Percentiles rank a stretch among this genome's conserved stretches.
Evolutionary conservation across 2,888 invertebrate species (phyloP).

Genomic region (Mythimna albipuncta): DNA sequence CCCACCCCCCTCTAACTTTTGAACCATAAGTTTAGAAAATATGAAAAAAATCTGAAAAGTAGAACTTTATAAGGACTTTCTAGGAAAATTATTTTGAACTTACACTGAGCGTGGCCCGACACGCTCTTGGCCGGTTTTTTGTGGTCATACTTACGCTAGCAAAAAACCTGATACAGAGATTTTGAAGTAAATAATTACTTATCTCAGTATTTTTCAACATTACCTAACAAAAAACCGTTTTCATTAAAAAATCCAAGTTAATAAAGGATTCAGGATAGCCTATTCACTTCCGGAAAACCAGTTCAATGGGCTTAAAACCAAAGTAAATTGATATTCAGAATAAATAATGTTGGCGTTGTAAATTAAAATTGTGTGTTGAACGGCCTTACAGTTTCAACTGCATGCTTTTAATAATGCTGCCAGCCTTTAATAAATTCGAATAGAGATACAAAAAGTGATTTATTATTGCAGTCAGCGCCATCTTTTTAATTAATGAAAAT

Average conservation of each 20-base stretch:
- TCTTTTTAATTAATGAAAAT: slow-evolving; percentile 52
- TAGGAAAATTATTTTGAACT: too few species aligned
- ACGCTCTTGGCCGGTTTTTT: too few species aligned
- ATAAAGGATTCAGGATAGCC: background rate
- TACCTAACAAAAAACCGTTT: background rate
- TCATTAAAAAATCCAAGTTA: background rate
- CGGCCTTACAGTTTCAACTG: slow-evolving; percentile 21
- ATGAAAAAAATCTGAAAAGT: too few species aligned
- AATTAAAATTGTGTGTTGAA: slow-evolving; percentile 45
- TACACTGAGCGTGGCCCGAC: too few species aligned
- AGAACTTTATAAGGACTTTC: too few species aligned
- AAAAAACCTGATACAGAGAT: too few species aligned
- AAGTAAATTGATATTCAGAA: slow-evolving; percentile 36
- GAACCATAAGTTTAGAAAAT: too few species aligned
- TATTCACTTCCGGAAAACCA: background rate
- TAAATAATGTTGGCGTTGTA: slow-evolving; percentile 27
- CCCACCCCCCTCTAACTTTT: too few species aligned
- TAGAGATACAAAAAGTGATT: slow-evolving; percentile 33
- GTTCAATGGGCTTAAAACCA: slow-evolving; percentile 7
- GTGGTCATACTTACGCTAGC: too few species aligned
- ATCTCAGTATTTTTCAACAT: background rate
- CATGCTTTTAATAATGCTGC: slow-evolving; percentile 34
- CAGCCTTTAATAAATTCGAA: slow-evolving; percentile 33
- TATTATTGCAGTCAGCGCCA: slow-evolving; percentile 41
- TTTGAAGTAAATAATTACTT: too few species aligned